Evolutionary conservation across 2,113 vertebrate genomes (phyloP).

Genomic region (Canis aureus): DNA sequence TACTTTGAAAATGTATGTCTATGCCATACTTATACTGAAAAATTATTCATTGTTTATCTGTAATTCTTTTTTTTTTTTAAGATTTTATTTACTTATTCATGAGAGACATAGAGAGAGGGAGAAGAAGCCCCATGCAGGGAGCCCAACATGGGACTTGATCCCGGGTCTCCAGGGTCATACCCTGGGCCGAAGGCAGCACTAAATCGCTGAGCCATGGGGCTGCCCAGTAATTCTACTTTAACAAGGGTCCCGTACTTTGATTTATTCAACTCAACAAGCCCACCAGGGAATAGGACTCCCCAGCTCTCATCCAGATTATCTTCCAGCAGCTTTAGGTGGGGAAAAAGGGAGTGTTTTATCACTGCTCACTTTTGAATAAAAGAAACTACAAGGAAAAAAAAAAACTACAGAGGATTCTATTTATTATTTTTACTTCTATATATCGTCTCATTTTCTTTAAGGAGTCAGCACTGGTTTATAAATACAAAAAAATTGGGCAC

Average conservation of each 20-base stretch:
- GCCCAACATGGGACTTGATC: no score
- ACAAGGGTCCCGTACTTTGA: neutral
- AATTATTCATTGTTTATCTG: neutral
- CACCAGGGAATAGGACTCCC: neutral
- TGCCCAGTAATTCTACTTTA: neutral
- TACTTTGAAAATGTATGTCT: neutral
- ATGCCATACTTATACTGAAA: neutral
- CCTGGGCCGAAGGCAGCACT: no score
- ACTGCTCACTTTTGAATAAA: neutral
- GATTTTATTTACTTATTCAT: no score
- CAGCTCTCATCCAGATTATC: neutral
- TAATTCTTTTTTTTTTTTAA: neutral
- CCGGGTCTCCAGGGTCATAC: no score
- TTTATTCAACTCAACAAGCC: neutral
- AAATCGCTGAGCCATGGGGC: no score
- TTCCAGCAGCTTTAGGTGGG: neutral
- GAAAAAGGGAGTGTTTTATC: neutral
- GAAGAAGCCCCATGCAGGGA: no score
- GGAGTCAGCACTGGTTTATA: neutral
- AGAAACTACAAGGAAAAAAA: no score
- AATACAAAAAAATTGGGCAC: no score
- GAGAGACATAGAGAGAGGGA: no score
- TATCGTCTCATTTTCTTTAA: constrained; percentile 10
- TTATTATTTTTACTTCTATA: constrained; percentile 2
- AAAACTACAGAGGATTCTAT: neutral